phyloP scores from a whole-genome alignment of 2,113 vertebrate species.

The Poeciliopsis occidentalis region DNA sequence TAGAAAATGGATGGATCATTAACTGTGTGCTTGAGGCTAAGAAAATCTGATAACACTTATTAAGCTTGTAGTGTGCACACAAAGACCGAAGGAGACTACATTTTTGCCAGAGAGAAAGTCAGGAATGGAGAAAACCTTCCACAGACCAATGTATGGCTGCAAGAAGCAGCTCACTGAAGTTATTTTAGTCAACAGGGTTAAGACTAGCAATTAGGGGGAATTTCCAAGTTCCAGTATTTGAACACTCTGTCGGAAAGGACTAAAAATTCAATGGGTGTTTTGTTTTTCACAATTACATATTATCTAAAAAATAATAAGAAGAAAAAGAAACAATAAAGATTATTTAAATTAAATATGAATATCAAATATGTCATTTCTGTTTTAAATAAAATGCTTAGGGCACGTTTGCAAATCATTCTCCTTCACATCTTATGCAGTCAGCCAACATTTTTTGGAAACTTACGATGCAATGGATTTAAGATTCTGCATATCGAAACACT shows the following conservation, averaged over 20 bases:
- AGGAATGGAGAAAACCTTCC: background rate
- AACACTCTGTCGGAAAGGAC: no score
- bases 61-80: background rate
- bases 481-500: constrained; percentile 55
- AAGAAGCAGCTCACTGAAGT: no score
- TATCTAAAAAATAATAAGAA: background rate
- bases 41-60: background rate
- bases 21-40: background rate
- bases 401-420: background rate
- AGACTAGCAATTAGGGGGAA: background rate
- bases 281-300: background rate
- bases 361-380: background rate
- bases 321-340: no score
- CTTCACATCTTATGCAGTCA: background rate
- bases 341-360: background rate
- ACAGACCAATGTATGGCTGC: background rate
- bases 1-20: no score
- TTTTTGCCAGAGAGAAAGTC: no score
- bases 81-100: background rate
- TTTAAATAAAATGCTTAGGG: background rate
- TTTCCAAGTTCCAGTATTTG: no score
- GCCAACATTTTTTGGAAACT: background rate
- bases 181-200: no score
- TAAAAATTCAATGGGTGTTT: background rate
- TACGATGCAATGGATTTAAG: constrained; percentile 2